These are phyloP conservation scores for Ariolimax columbianus DNA, from an alignment of 2,888 invertebrate genomes.

Conservation along the genomic window DNA sequence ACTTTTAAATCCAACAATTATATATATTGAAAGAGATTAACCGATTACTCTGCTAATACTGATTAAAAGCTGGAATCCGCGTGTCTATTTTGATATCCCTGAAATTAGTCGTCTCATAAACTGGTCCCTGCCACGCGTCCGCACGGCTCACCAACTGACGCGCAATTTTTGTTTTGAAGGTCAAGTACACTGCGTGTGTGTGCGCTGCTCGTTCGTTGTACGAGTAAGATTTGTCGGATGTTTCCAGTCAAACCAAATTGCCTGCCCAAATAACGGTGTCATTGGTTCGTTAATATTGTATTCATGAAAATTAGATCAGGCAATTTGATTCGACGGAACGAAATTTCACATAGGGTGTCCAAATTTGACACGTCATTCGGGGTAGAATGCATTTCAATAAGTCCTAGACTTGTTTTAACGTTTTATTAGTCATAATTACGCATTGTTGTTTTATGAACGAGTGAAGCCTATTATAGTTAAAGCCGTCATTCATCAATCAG, in stretches of 20 bases:
- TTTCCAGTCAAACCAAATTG: neutral
- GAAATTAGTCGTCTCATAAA: neutral
- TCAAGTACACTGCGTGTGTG: neutral
- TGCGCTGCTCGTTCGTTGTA: neutral
- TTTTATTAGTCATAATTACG: neutral
- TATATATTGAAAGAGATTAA: neutral
- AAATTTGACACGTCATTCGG: neutral
- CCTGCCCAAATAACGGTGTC: neutral
- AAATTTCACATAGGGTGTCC: neutral
- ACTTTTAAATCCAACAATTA: neutral
- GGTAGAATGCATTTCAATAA: neutral
- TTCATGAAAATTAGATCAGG: neutral
- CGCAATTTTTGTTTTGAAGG: neutral
- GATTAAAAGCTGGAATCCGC: neutral
- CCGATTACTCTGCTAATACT: neutral
- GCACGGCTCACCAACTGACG: neutral
- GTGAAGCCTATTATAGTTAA: neutral
- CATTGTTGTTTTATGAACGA: neutral
- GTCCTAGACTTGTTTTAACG: neutral
- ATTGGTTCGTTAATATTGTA: neutral
- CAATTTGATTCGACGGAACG: neutral
- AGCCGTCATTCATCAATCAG: neutral
- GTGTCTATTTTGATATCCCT: neutral
- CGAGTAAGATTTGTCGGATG: neutral
- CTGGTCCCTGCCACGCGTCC: neutral